These are phyloP conservation scores for Catocala sponsa DNA, from an alignment of 2,888 invertebrate species.

Conservation along the genomic window DNA sequence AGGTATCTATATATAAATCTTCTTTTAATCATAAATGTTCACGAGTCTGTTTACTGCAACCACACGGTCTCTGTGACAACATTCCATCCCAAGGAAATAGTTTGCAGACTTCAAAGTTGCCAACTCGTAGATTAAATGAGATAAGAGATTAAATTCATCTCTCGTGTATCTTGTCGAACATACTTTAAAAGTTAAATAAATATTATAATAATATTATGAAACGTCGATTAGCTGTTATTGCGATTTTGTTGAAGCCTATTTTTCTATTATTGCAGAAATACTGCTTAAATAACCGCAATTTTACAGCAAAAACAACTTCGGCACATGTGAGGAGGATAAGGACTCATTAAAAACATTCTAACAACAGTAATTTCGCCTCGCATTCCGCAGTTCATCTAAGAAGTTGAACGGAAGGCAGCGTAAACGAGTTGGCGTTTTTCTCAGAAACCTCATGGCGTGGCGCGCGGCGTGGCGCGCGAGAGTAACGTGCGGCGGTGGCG, in stretches of 20 bases:
- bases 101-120: constrained; percentile 66
- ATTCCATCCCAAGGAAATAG: constrained; percentile 68
- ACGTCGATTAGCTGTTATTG: not conserved
- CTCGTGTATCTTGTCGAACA: constrained; percentile 31
- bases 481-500: constrained; percentile 8
- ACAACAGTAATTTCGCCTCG: constrained; percentile 52
- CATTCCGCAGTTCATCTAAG: constrained; percentile 54
- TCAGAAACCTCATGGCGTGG: constrained; percentile 46
- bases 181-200: constrained; percentile 33
- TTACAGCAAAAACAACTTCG: constrained; percentile 27
- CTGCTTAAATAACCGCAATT: constrained; percentile 8
- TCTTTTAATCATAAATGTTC: constrained; percentile 47
- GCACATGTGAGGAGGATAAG: constrained; percentile 24
- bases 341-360: constrained; percentile 39
- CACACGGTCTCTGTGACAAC: constrained; percentile 63
- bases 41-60: constrained; percentile 46
- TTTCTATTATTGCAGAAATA: not conserved
- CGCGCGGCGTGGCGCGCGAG: constrained; percentile 1
- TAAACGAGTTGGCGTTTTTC: constrained; percentile 55
- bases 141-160: constrained; percentile 72
- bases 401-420: constrained; percentile 56
- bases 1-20: constrained; percentile 13
- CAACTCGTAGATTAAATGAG: constrained; percentile 62
- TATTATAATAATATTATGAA: constrained; percentile 2
- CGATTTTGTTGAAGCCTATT: not conserved